These are phyloP conservation scores for Euphonia xanthogaster DNA, from an alignment of 2,797 vertebrate genomes.

Conservation along the genomic window DNA sequence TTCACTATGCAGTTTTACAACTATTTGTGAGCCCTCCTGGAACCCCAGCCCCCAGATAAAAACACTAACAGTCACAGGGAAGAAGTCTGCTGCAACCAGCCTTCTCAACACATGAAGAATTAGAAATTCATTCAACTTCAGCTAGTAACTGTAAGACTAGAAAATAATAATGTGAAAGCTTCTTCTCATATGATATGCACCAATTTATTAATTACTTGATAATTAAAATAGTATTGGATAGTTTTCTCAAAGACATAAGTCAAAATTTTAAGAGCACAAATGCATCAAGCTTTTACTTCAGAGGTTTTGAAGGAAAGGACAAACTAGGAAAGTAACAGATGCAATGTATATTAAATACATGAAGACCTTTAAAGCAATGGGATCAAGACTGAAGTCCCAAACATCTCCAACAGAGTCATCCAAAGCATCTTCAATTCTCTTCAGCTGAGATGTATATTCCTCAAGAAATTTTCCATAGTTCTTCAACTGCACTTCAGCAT, in stretches of 20 bases:
- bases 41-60: background rate
- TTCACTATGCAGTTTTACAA: background rate
- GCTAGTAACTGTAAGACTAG: background rate
- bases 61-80: background rate
- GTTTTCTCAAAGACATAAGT: background rate
- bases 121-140: background rate
- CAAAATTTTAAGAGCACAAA: background rate
- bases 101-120: background rate
- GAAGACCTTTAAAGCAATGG: constrained; percentile 90
- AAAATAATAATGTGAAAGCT: background rate
- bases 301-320: background rate
- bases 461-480: constrained; percentile 94
- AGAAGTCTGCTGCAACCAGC: background rate
- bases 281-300: background rate
- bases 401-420: constrained; percentile 96
- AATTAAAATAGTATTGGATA: background rate
- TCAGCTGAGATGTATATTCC: constrained; percentile 92
- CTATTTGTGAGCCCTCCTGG: background rate
- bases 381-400: constrained; percentile 98
- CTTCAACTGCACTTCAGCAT: constrained; percentile 97
- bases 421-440: constrained; percentile 92
- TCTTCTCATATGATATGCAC: background rate
- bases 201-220: background rate
- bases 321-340: background rate
- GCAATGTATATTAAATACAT: background rate